Base-by-base conservation (phyloP, 2,113 vertebrate species). In the Trogon melanurus region DNA sequence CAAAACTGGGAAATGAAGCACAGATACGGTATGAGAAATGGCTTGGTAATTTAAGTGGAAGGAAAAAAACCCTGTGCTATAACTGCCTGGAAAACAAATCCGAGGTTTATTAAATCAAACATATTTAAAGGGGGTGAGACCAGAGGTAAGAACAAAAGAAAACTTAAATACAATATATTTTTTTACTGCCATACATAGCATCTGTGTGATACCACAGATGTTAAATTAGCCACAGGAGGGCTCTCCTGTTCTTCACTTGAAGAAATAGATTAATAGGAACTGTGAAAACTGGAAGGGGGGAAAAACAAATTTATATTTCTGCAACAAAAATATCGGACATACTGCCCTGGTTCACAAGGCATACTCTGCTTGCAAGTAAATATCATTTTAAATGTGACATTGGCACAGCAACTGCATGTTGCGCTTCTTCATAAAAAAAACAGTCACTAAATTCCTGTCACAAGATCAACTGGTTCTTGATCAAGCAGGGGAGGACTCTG, bases 201-300 rank as follows among this genome's bases (percentile, higher is more conserved):
- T 80, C 44, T 80, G 23, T 62, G 51, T 0, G 1, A 8, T 44
- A 72, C 21, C 41, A 84, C 29, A 81, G 88, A 79, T 38, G 61
- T 79, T 89, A 86, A 84, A 94, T 84, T 96, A 95, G 79, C 96
- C 93, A 97, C 90, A 96, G 25, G 96, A 93, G 95, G 96, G 96
- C 96, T 93, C 96, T 92, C 93, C 93, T 80, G 96, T 84, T 91
- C 93, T 92, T 94, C 62, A 38, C 53, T 95, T 90, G 73, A 74
- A 88, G 57, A 88, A 88, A 65, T 64, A 14, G 6, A 16, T 65
- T 64, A 69, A 57, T 57, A 25, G 64, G 53, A 81, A 13, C 34
- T 5, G 23, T 44, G 76, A 86, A 83, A 90, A 34, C 45, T 93
- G 48, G 11, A 44, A 34, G 54, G 32, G 23, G 0, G 11, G 44